phyloP scores from a whole-genome alignment of 2,888 invertebrate species.

The Steinernema scapterisci region DNA sequence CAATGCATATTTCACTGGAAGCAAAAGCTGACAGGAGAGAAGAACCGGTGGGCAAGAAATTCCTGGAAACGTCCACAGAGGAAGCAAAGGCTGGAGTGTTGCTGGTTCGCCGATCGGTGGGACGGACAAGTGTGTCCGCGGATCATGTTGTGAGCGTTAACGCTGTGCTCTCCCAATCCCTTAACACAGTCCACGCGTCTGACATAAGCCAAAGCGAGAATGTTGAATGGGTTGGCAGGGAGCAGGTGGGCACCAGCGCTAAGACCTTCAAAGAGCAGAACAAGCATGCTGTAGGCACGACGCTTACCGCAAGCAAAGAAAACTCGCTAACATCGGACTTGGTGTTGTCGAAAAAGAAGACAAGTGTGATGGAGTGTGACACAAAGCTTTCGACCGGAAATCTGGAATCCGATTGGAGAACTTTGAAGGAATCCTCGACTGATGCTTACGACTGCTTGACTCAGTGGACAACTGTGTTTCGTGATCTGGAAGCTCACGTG shows the following conservation, averaged over 20 bases:
- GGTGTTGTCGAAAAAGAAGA: not conserved
- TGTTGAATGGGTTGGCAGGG: slow-evolving; percentile 36
- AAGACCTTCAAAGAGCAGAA: not conserved
- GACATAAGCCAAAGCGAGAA: slow-evolving; percentile 35
- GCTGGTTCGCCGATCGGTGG: slow-evolving; percentile 38
- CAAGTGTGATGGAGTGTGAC: not conserved
- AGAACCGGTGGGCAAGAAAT: not conserved
- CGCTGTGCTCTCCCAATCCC: slow-evolving; percentile 34
- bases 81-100: slow-evolving; percentile 37
- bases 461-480: slow-evolving; percentile 56
- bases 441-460: slow-evolving; percentile 56
- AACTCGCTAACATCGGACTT: not conserved
- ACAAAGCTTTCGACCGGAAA: not conserved
- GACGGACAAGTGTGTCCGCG: slow-evolving; percentile 31
- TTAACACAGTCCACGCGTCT: slow-evolving; percentile 39
- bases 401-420: slow-evolving; percentile 12
- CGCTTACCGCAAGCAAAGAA: slow-evolving; percentile 12
- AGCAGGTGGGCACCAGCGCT: slow-evolving; percentile 30
- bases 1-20: not conserved
- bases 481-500: slow-evolving; percentile 57
- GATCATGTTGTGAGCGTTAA: slow-evolving; percentile 42
- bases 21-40: slow-evolving; percentile 12
- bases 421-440: slow-evolving; percentile 44
- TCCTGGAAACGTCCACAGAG: slow-evolving; percentile 36
- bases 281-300: not conserved